Evolutionary conservation across 1,140 invertebrate genomes (phyloP).

Genomic region (Neotoxoptera formosana): DNA sequence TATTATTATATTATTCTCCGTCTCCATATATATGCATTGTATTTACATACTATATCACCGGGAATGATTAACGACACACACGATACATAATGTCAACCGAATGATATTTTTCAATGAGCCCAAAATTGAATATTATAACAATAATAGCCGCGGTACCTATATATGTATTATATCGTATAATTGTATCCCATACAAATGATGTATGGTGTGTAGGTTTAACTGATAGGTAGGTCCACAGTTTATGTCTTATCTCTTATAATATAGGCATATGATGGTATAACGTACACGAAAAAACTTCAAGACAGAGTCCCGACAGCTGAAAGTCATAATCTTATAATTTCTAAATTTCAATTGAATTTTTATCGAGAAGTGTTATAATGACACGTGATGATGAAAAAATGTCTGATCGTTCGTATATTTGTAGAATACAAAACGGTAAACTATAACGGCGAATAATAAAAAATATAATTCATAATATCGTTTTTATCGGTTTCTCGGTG

Average conservation of each 20-base stretch:
- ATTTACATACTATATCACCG: constrained; percentile 2
- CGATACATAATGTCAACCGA: background rate
- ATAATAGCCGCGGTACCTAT: background rate
- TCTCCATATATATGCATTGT: constrained; percentile 12
- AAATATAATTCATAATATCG: no score
- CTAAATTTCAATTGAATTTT: no score
- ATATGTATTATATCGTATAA: background rate
- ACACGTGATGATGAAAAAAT: no score
- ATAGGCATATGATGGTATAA: no score
- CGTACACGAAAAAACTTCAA: no score
- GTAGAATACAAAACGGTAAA: no score
- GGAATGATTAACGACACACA: constrained; percentile 18
- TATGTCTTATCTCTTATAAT: background rate
- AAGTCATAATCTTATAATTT: no score
- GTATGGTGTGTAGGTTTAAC: background rate
- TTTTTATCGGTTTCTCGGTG: background rate
- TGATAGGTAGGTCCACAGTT: background rate
- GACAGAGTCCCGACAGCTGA: no score
- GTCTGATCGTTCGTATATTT: no score
- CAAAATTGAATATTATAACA: constrained; percentile 38
- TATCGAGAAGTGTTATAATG: no score
- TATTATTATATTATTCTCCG: background rate
- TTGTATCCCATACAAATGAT: no score
- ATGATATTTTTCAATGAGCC: constrained; percentile 27
- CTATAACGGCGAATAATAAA: no score